Evolutionary conservation across 1,140 invertebrate species (phyloP).

Genomic region (Lucilia cuprina): DNA sequence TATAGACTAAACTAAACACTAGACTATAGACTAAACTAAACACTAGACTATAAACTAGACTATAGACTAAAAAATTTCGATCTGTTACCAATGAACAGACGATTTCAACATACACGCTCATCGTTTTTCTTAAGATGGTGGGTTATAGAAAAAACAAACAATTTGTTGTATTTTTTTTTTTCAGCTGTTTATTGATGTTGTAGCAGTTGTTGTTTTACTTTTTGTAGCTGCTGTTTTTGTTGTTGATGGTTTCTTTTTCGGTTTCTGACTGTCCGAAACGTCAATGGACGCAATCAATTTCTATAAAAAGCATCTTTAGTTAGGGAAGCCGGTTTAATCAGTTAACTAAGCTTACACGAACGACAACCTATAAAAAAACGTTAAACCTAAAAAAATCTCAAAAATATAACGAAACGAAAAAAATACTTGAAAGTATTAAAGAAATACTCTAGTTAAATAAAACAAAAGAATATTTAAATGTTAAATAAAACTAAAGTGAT

Average conservation of each 20-base stretch:
- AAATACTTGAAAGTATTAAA: neutral
- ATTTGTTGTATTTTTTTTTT: slow-evolving; percentile 4
- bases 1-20: no score
- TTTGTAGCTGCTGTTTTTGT: neutral
- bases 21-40: no score
- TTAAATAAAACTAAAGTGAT: slow-evolving; percentile 9
- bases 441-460: neutral
- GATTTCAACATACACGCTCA: no score
- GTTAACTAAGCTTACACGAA: slow-evolving; percentile 51
- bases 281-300: slow-evolving; percentile 37
- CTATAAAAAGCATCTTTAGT: slow-evolving; percentile 62
- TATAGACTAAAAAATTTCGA: no score
- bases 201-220: slow-evolving; percentile 18
- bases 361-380: slow-evolving; percentile 43
- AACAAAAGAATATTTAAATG: neutral
- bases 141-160: neutral
- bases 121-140: no score
- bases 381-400: slow-evolving; percentile 7
- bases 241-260: neutral
- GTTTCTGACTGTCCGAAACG: slow-evolving; percentile 17
- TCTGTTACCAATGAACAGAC: no score
- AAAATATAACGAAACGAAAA: neutral
- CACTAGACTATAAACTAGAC: no score
- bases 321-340: slow-evolving; percentile 60
- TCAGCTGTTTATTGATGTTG: neutral